Conservation (phyloP, 2,113 vertebrate genomes). For the Paraplagusia blochii region DNA sequence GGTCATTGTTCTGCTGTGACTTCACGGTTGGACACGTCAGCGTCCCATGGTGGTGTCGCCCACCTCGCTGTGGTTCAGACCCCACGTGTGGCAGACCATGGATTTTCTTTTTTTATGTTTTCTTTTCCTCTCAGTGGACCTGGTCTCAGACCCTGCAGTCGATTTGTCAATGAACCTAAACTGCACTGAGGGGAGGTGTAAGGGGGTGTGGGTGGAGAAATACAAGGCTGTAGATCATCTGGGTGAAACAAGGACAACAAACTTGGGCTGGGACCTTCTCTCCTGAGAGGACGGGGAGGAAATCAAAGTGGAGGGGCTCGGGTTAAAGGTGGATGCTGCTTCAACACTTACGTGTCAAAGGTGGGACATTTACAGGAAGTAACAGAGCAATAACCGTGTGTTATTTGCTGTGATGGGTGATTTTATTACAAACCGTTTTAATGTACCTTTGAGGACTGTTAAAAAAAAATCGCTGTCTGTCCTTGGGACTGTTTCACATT, state of each 20-base stretch:
- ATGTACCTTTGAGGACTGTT: too few species aligned
- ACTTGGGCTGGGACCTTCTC: background rate
- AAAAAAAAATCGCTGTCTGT: too few species aligned
- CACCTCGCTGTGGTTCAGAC: too few species aligned
- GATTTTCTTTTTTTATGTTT: too few species aligned
- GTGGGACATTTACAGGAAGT: background rate
- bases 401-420: background rate
- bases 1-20: too few species aligned
- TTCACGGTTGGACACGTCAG: too few species aligned
- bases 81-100: too few species aligned
- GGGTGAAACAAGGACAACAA: conserved; percentile 27
- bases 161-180: background rate
- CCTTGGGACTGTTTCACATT: too few species aligned
- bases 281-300: background rate
- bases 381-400: background rate
- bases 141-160: background rate
- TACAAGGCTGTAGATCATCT: conserved; percentile 14
- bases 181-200: background rate
- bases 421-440: background rate
- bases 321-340: background rate
- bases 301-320: background rate
- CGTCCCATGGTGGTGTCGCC: too few species aligned
- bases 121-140: too few species aligned
- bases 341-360: background rate
- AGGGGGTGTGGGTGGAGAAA: background rate